Conservation (phyloP, 2,888 invertebrate species). For the Tortricodes alternella region DNA sequence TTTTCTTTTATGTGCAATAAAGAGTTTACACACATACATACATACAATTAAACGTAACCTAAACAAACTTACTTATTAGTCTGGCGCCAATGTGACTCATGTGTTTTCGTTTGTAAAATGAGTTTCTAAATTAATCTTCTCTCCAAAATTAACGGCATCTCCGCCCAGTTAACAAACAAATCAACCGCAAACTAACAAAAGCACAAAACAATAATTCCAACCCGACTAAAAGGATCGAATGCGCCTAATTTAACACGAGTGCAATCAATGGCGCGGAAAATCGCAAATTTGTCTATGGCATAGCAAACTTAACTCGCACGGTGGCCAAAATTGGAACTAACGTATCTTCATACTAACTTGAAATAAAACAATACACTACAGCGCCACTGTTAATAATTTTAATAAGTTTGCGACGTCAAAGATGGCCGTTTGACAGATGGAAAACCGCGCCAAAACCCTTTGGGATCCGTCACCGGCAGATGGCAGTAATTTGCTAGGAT, state of each 20-base stretch:
- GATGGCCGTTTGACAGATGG: constrained; percentile 70
- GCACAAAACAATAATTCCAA: constrained; percentile 29
- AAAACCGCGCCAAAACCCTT: constrained; percentile 75
- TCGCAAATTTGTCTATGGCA: constrained; percentile 72
- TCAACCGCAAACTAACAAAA: constrained; percentile 26
- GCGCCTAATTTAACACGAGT: constrained; percentile 71
- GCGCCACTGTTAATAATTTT: background rate
- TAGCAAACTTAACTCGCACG: constrained; percentile 29
- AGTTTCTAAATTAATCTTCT: background rate
- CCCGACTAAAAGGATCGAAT: constrained; percentile 56
- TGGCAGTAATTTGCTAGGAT: constrained; percentile 70
- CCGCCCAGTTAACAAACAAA: constrained; percentile 20
- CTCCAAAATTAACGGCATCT: constrained; percentile 30
- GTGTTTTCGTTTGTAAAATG: background rate
- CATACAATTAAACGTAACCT: no score
- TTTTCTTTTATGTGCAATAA: no score
- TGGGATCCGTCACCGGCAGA: constrained; percentile 74
- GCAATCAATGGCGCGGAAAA: constrained; percentile 74
- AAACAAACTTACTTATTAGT: no score
- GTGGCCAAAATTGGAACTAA: background rate
- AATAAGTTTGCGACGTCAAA: constrained; percentile 43
- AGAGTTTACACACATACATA: no score
- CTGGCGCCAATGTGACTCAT: background rate
- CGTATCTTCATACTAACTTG: background rate
- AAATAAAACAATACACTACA: background rate